A percentile compares a stretch with the other conserved stretches of the same genome.
Evolutionary conservation across 2,888 invertebrate genomes (phyloP).

Genomic region (Pollenia labialis): DNA sequence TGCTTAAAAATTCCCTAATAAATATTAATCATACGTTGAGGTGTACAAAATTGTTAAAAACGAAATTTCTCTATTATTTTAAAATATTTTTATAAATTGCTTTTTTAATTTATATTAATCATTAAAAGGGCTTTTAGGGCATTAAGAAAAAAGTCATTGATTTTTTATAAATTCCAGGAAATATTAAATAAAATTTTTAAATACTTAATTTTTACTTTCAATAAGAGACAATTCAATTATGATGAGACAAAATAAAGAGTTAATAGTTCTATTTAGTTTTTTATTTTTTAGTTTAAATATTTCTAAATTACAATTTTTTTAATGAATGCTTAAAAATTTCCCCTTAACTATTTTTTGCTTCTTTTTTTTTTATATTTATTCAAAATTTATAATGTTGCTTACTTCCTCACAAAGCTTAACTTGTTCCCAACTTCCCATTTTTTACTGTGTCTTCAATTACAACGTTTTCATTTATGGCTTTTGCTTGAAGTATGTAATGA

Average conservation of each 20-base stretch:
- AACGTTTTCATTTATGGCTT: conserved; percentile 66
- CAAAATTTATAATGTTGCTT: conserved; percentile 19
- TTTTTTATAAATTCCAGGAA: too few relatives aligned
- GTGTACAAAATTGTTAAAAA: background rate
- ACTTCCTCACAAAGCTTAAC: conserved; percentile 30
- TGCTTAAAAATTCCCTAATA: background rate
- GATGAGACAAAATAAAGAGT: too few relatives aligned
- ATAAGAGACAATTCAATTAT: too few relatives aligned
- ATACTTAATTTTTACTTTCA: too few relatives aligned
- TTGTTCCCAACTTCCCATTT: background rate
- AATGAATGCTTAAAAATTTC: background rate
- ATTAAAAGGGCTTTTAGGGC: too few relatives aligned
- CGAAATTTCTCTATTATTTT: background rate
- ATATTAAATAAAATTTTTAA: too few relatives aligned
- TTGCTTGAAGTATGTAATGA: conserved; percentile 60
- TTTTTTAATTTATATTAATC: background rate
- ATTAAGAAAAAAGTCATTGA: too few relatives aligned
- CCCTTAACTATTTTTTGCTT: background rate
- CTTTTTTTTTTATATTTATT: conserved; percentile 21
- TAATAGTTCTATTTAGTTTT: too few relatives aligned
- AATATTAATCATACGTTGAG: conserved; percentile 33
- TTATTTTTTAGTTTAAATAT: too few relatives aligned
- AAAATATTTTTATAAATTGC: background rate
- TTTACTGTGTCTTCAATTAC: conserved; percentile 8
- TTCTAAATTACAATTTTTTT: too few relatives aligned